Conservation (phyloP, 1,140 invertebrate genomes). For the Ceratina australensis region DNA sequence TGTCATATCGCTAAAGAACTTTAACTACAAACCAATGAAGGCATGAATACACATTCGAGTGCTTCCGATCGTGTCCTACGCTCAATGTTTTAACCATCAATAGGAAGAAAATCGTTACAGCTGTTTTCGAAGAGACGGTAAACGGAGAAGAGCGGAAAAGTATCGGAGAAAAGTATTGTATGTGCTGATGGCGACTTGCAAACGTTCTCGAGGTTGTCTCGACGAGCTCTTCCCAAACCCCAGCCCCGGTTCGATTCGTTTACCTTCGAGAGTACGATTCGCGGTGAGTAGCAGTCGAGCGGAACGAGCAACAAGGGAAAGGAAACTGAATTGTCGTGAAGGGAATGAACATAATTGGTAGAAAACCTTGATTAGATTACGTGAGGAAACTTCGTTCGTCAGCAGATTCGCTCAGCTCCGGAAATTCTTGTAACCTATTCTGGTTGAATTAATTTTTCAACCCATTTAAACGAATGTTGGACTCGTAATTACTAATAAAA, state of each 20-base stretch:
- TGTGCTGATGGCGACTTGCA: too few relatives aligned
- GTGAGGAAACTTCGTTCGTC: conserved; percentile 50
- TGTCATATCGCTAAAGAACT: too few relatives aligned
- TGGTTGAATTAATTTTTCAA: background rate
- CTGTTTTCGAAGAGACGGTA: background rate
- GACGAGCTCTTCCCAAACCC: background rate
- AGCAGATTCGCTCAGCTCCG: conserved; percentile 4
- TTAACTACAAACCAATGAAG: too few relatives aligned
- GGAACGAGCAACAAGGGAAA: background rate
- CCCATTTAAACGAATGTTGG: too few relatives aligned
- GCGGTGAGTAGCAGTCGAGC: background rate
- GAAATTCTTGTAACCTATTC: background rate
- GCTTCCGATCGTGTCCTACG: too few relatives aligned
- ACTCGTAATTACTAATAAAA: too few relatives aligned
- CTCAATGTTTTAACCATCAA: too few relatives aligned
- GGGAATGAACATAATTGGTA: conserved; percentile 35
- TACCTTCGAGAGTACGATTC: conserved; percentile 23
- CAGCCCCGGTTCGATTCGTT: conserved; percentile 24
- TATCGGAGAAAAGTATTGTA: too few relatives aligned
- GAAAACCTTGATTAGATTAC: conserved; percentile 62
- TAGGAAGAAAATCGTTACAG: background rate
- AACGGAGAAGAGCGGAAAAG: background rate
- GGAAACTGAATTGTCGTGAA: conserved; percentile 27
- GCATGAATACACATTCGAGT: too few relatives aligned
- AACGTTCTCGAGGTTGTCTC: too few relatives aligned